A percentile compares a stretch with the other conserved stretches of the same genome.
Conservation (phyloP, 92 coral and sea anemone species). For the Isaurus tuberculatus region DNA sequence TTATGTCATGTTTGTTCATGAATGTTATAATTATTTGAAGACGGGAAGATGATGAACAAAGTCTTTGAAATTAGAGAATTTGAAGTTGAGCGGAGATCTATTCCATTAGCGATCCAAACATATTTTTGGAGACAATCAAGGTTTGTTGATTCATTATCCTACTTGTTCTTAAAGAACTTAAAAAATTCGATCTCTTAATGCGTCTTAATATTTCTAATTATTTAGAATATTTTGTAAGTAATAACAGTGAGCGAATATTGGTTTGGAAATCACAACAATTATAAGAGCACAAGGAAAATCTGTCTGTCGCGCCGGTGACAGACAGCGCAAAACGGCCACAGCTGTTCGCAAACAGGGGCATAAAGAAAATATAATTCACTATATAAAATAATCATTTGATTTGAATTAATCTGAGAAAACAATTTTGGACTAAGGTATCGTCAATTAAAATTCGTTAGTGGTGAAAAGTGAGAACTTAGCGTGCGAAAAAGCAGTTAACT, state of each 20-base stretch:
- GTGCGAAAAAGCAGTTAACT: neutral
- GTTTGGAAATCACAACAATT: neutral
- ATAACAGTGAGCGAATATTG: neutral
- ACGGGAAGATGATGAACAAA: conserved; percentile 70
- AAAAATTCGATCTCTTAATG: neutral
- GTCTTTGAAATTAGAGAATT: conserved; percentile 83
- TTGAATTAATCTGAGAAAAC: neutral
- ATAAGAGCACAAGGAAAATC: neutral
- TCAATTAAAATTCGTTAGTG: neutral
- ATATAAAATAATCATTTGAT: conserved; percentile 8
- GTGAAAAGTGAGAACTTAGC: neutral
- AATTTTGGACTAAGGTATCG: neutral
- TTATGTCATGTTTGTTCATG: neutral
- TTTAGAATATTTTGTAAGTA: neutral
- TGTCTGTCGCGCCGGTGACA: neutral
- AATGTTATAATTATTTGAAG: neutral
- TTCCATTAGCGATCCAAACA: conserved; percentile 96
- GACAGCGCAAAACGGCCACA: neutral
- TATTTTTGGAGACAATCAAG: conserved; percentile 99
- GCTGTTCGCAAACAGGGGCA: neutral
- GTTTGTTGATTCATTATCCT: conserved; percentile 50
- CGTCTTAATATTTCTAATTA: neutral
- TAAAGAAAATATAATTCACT: neutral
- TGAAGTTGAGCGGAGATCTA: conserved; percentile 90
- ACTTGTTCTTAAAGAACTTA: neutral